Base-by-base conservation (phyloP, 1,140 invertebrate genomes). In the Cardiocondyla obscurior region DNA sequence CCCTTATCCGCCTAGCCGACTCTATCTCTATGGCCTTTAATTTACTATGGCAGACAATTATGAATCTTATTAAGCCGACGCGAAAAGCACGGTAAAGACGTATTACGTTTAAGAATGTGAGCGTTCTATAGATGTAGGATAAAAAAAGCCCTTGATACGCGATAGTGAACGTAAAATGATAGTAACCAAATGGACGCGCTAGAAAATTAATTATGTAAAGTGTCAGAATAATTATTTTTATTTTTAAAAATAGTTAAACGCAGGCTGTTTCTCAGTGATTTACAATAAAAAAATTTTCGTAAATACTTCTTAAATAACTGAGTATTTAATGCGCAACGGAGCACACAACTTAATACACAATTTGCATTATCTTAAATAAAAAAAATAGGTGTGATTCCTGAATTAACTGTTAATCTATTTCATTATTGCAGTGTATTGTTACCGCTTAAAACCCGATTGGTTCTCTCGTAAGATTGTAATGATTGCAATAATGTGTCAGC, bases 21-120 rank as follows among this genome's bases (percentile, higher is more conserved):
- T 46, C 65, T 53, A 70, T 62, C 73, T 76, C 39, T 36, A 53
- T 55, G 64, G 49, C 49, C 67, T 77, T 86, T 74, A 81, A 84
- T 84, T 57, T 73, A 73, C 77, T 72, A 33, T 58, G 46, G 49
- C 76, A 25, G 76, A 81, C 58, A 76, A 76, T 76, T 76, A 79
- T 79, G 74, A 79, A 69, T 79, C 74, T 67, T 79, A 79, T 67
- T 69, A 67, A 77, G 55, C 44, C 33, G 25, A 69, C 46, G 62
- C 62, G 25, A 79, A 42, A 55, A 57, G 49, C 69, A 62, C 39
- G 28, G 19, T 33, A 22, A 53, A 53, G 46, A 69, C 33, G 22
- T 74, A 58, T 60, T 60, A 46, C 6, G 14, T 73, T 73, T 28
- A n/a, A 25, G 22, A 3, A 36, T 19, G n/a, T 14, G 30, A 12